Conservation (phyloP, 2,888 invertebrate species). For the Stenoptilia bipunctidactyla region DNA sequence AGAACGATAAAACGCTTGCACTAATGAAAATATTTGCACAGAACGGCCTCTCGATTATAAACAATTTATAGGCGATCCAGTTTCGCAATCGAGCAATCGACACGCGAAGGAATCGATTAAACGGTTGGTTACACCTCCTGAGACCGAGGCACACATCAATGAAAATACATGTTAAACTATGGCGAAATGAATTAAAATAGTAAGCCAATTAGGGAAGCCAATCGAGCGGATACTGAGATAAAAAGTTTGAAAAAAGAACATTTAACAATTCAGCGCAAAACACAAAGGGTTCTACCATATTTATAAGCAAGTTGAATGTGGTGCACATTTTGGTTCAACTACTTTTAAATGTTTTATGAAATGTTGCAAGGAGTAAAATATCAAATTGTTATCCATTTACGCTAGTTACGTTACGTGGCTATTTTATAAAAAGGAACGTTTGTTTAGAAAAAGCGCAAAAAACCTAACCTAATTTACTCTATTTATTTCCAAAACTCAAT, state of each 20-base stretch:
- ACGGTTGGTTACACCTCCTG: constrained; percentile 51
- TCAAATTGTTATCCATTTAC: too few relatives aligned
- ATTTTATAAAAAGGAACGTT: too few relatives aligned
- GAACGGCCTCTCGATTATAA: constrained; percentile 34
- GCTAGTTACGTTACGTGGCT: too few relatives aligned
- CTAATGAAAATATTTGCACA: constrained; percentile 33
- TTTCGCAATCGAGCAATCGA: constrained; percentile 44
- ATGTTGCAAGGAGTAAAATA: too few relatives aligned
- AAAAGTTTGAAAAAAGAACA: constrained; percentile 44
- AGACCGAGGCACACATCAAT: constrained; percentile 34
- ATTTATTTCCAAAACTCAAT: too few relatives aligned
- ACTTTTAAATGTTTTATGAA: too few relatives aligned
- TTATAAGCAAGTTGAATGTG: too few relatives aligned
- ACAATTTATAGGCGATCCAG: constrained; percentile 34
- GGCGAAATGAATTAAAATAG: constrained; percentile 70
- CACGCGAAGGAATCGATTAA: constrained; percentile 67
- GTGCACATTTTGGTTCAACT: too few relatives aligned
- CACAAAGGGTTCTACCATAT: too few relatives aligned
- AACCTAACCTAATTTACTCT: too few relatives aligned
- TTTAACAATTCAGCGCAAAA: too few relatives aligned
- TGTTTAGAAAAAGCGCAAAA: too few relatives aligned
- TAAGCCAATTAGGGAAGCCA: constrained; percentile 68
- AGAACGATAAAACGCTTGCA: constrained; percentile 26
- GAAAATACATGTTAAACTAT: constrained; percentile 69
- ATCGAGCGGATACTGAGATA: constrained; percentile 57